Evolutionary conservation across 2,113 vertebrate genomes (phyloP), one percentile per base, ranked within the genome.

Genomic region (rat (Rattus norvegicus)): DNA sequence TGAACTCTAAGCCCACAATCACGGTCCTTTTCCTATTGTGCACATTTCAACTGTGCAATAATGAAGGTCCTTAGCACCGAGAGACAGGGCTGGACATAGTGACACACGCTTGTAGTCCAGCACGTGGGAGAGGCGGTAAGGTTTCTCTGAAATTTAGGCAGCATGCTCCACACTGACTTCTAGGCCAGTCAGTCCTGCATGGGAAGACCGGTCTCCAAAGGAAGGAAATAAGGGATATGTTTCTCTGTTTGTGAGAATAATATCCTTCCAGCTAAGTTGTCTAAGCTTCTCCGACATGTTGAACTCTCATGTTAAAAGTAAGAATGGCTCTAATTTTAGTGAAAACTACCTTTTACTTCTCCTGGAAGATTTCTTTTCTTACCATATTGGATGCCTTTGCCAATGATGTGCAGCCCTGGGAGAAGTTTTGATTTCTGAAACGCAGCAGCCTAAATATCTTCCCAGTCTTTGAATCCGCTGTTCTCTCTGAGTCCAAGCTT

Each of bases 21-120:
- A 0, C 22, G 17, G 7, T 39, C 14, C n/a, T 26, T 43, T 6
- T 24, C 22, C 2, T 70, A 76, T 13, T 13, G 4, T 7, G 0
- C 30, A 7, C 49, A 28, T 80, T 91, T 65, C 20, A 6, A 30
- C n/a, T n/a, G 39, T 72, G 30, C 2, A 65, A 4, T 30, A 39
- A 94, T 49, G 47, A 65, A 16, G 43, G 30, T 75, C 88, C 13
- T 88, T 69, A 36, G 13, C 4, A 1, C 56, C 26, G 33, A 39
- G 54, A 22, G 5, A 13, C 36, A n/a, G 1, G 10, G 39, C 83
- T 49, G 26, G 24, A 19, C 65, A n/a, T 67, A 19, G 84, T 52
- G 43, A 11, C 43, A 20, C 17, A 52, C 22, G 30, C 43, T 49
- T 36, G 3, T 8, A 24, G 17, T 49, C 14, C 17, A 36, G 12